Percentiles rank a stretch among this genome's conserved stretches.
These are phyloP conservation scores for Paracentrotus lividus DNA, from an alignment of 53 echinoderm and acorn worm genomes.

Conservation along the genomic window DNA sequence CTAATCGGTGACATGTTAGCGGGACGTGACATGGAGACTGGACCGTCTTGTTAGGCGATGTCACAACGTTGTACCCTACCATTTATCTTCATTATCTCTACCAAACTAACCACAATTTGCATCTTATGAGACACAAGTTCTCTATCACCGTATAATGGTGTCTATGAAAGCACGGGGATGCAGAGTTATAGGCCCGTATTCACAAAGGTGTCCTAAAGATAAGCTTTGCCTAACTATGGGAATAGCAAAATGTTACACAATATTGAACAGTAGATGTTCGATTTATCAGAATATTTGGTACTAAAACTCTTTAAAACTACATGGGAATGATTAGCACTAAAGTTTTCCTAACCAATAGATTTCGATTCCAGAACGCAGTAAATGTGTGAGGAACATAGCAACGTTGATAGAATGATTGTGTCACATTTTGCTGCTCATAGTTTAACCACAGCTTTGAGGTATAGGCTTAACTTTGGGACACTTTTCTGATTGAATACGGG, in stretches of 20 bases:
- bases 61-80: slow-evolving; percentile 28
- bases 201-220: slow-evolving; percentile 6
- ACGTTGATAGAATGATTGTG: too few species aligned
- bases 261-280: background rate
- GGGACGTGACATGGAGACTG: slow-evolving; percentile 20
- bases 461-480: too few species aligned
- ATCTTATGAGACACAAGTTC: slow-evolving; percentile 4
- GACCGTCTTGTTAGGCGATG: slow-evolving; percentile 55
- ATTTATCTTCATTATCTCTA: slow-evolving; percentile 48
- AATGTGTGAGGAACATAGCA: too few species aligned
- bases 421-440: too few species aligned
- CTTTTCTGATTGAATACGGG: too few species aligned
- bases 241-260: background rate
- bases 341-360: too few species aligned
- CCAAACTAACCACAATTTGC: background rate
- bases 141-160: background rate
- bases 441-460: too few species aligned
- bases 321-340: background rate
- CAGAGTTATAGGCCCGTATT: background rate
- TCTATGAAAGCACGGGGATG: background rate
- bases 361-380: too few species aligned
- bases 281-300: background rate
- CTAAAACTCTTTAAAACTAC: background rate
- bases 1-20: slow-evolving; percentile 51
- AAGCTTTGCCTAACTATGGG: background rate